Evolutionary conservation across 2,113 vertebrate species (phyloP), one percentile per base, ranked within the genome.

Genomic region (Neodontobutis hainanensis): DNA sequence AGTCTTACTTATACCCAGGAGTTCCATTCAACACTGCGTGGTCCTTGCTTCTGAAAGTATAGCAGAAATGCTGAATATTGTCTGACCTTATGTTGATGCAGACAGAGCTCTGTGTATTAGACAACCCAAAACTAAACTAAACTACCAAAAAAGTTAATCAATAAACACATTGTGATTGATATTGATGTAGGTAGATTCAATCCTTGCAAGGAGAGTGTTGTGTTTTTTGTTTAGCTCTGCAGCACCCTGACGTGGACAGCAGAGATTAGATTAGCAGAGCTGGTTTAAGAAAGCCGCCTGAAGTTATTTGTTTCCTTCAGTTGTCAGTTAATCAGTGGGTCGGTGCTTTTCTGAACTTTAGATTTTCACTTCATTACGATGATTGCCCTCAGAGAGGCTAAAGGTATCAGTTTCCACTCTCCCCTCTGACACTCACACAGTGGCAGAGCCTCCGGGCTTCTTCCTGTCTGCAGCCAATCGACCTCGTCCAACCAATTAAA

Each of bases 401-500:
- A 75, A 75, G 65, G 61, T 68, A 78, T 48, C 42, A 77, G 74
- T 77, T 75, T 80, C 73, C 55, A 58, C 65, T 77, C 40, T 45
- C 67, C 51, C 57, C 50, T 53, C 53, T 55, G 46, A 45, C 52
- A 49, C 44, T 34, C 61, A 55, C 73, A 63, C 80, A 50, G 46
- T 67, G 70, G 61, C 55, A 68, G 49, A 56, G 60, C 81, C 82
- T 82, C 59, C 48, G 40, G 87, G 85, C 84, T 82, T 73, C 77
- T 74, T 44, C 58, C 76, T 84, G 83, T 79, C 80, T 90, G 85
- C 88, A 79, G 75, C 77, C 87, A 83, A 85, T 89, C 89, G 83
- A 92, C 90, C 90, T 73, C 78, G 50, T 85, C 84, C 78, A 71
- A 80, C 80, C 85, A 90, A 92, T 92, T 92, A 89, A 90, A 91